phyloP scores from a whole-genome alignment of 2,888 invertebrate genomes.

The Hirtodrosophila cameraria region DNA sequence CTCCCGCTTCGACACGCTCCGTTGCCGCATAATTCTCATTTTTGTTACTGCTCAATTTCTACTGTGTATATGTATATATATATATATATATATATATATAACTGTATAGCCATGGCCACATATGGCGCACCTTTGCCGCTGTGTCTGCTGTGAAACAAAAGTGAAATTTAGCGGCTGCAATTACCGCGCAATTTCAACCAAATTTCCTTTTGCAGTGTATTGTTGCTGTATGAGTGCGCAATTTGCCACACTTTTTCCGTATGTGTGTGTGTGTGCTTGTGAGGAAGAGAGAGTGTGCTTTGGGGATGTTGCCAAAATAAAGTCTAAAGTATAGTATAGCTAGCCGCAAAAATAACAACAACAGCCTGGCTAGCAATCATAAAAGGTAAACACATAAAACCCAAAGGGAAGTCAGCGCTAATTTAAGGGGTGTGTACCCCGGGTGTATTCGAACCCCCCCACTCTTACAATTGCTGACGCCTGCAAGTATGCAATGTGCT shows the following conservation, averaged over 20 bases:
- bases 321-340: constrained; percentile 43
- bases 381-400: constrained; percentile 64
- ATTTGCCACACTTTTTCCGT: constrained; percentile 73
- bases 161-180: constrained; percentile 80
- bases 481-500: constrained; percentile 62
- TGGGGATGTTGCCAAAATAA: constrained; percentile 44
- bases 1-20: constrained; percentile 57
- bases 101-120: constrained; percentile 16
- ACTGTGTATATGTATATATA: constrained; percentile 11
- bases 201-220: constrained; percentile 63
- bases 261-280: no score
- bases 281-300: not conserved
- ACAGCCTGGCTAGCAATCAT: constrained; percentile 60
- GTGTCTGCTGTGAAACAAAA: constrained; percentile 56
- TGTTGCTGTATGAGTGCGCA: constrained; percentile 40
- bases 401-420: constrained; percentile 51
- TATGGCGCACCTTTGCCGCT: constrained; percentile 43
- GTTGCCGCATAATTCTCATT: constrained; percentile 67
- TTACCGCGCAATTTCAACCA: constrained; percentile 76
- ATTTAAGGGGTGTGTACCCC: constrained; percentile 47
- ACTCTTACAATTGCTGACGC: constrained; percentile 35
- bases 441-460: not conserved
- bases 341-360: constrained; percentile 37
- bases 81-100: not conserved
- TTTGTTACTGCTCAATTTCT: constrained; percentile 73